Percentiles rank a stretch among this genome's conserved stretches.
Conservation (phyloP, 1,140 invertebrate genomes). For the Bombus sibiricus region DNA sequence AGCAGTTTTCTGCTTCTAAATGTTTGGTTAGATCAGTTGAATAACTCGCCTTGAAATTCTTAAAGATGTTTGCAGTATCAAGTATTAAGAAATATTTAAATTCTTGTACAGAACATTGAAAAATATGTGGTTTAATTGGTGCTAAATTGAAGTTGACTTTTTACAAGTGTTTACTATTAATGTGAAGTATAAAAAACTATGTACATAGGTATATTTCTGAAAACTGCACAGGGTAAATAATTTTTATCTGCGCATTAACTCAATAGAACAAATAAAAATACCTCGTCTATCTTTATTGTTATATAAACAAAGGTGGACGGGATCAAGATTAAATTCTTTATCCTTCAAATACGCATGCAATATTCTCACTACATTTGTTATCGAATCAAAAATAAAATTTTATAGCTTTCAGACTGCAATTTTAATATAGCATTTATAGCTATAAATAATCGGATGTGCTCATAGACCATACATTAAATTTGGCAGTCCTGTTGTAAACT, state of each 20-base stretch:
- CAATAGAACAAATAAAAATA: conserved; percentile 51
- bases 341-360: conserved; percentile 11
- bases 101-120: conserved; percentile 52
- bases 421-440: conserved; percentile 20
- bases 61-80: conserved; percentile 61
- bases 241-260: conserved; percentile 46
- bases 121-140: conserved; percentile 52
- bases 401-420: conserved; percentile 4
- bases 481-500: conserved; percentile 26
- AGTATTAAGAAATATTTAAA: conserved; percentile 65
- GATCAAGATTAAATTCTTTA: conserved; percentile 44
- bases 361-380: conserved; percentile 23
- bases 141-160: conserved; percentile 44
- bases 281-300: conserved; percentile 29
- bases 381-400: conserved; percentile 21
- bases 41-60: conserved; percentile 67
- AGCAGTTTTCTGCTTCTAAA: conserved; percentile 67
- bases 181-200: conserved; percentile 80
- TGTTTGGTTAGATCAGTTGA: conserved; percentile 59
- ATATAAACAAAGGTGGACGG: conserved; percentile 56
- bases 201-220: conserved; percentile 66
- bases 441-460: not conserved
- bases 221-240: conserved; percentile 58
- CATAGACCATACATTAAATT: conserved; percentile 5
- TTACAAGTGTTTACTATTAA: conserved; percentile 62